These are phyloP conservation scores for Ochlodes sylvanus DNA, from an alignment of 2,888 invertebrate genomes.

Conservation along the genomic window DNA sequence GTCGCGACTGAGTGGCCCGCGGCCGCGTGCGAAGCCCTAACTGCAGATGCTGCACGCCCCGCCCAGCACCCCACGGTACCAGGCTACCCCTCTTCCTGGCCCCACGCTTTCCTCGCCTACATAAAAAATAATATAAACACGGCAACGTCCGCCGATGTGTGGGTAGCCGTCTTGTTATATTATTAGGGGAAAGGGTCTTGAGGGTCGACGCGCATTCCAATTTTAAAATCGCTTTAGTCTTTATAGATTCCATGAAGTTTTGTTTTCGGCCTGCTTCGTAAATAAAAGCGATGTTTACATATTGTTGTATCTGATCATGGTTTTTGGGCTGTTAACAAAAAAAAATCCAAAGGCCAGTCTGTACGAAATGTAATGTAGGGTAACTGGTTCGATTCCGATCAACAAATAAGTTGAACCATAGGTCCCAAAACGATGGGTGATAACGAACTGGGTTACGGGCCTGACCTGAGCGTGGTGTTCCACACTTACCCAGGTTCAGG, in stretches of 20 bases:
- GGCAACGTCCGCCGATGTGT: constrained; percentile 54
- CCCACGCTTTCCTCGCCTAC: constrained; percentile 74
- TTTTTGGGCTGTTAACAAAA: no score
- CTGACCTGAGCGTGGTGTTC: no score
- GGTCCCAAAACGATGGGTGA: no score
- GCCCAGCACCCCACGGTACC: constrained; percentile 75
- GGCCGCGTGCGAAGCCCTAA: constrained; percentile 65
- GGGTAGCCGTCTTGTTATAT: constrained; percentile 52
- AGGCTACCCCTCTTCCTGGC: constrained; percentile 71
- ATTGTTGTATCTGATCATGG: no score
- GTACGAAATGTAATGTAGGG: no score
- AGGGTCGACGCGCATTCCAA: constrained; percentile 56
- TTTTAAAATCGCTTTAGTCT: constrained; percentile 58
- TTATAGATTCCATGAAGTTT: constrained; percentile 49
- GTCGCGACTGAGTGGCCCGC: constrained; percentile 68
- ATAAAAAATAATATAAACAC: constrained; percentile 71
- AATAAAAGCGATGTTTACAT: not conserved
- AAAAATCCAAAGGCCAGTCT: no score
- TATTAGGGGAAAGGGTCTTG: constrained; percentile 60
- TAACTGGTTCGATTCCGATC: no score
- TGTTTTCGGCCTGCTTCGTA: constrained; percentile 5
- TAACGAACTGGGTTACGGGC: no score
- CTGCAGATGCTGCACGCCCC: constrained; percentile 81
- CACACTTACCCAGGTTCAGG: no score
- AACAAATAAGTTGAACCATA: no score